Conservation (phyloP, 1,140 invertebrate genomes). For the Adelges cooleyi region DNA sequence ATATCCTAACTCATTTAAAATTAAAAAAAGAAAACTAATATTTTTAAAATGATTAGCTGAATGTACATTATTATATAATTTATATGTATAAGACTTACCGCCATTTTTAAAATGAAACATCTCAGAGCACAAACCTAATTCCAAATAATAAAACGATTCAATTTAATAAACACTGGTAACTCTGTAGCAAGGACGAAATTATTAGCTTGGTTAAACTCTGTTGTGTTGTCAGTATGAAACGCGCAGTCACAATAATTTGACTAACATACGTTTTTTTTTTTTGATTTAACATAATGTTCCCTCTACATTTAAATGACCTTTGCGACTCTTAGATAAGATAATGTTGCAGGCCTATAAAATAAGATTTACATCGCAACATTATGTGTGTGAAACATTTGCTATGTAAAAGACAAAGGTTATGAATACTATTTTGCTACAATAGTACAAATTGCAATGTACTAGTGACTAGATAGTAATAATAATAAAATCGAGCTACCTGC, state of each 20-base stretch:
- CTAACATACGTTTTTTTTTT: background rate
- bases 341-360: too few species aligned
- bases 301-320: background rate
- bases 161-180: background rate
- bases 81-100: conserved; percentile 22
- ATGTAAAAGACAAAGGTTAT: too few species aligned
- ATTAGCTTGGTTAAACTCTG: background rate
- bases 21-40: too few species aligned
- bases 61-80: too few species aligned
- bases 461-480: too few species aligned
- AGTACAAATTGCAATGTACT: too few species aligned
- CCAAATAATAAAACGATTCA: background rate
- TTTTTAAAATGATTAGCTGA: too few species aligned
- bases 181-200: conserved; percentile 2
- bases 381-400: too few species aligned
- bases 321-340: conserved; percentile 13
- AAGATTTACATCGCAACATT: too few species aligned
- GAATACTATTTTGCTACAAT: too few species aligned
- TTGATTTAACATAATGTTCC: background rate
- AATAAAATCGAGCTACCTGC: too few species aligned
- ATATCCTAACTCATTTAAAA: too few species aligned
- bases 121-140: background rate
- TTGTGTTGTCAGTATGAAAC: background rate
- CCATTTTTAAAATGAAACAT: background rate
- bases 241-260: background rate